A percentile compares a stretch with the other conserved stretches of the same genome.
Conservation (phyloP, 2,797 vertebrate genomes). For the Fistularia commersonii region DNA sequence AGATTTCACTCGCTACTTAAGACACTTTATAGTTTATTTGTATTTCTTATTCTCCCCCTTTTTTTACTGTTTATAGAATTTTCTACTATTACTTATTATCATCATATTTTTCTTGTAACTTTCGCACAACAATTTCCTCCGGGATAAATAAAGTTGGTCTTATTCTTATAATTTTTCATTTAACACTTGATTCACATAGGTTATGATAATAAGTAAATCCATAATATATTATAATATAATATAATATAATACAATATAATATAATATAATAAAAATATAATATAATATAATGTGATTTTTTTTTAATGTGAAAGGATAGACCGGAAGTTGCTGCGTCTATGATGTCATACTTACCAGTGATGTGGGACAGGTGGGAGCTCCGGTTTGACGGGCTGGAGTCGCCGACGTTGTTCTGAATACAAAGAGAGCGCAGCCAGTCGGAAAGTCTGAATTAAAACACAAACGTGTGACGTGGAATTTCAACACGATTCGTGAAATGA, state of each 20-base stretch:
- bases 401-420: constrained; percentile 36
- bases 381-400: constrained; percentile 34
- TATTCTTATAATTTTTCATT: no score
- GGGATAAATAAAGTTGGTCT: no score
- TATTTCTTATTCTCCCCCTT: no score
- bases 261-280: background rate
- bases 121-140: no score
- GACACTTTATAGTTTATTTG: no score
- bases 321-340: background rate
- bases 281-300: background rate
- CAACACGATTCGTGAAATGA: fast-evolving
- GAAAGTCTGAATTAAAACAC: background rate
- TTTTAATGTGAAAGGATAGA: constrained; percentile 14
- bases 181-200: no score
- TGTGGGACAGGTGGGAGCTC: constrained; percentile 56
- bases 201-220: no score
- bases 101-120: no score
- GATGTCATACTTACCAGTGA: background rate
- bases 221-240: no score
- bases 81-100: no score
- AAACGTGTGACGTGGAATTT: fast-evolving
- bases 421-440: constrained; percentile 11
- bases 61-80: no score
- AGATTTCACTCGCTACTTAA: no score
- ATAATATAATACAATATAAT: background rate